Evolutionary conservation across 1,140 invertebrate genomes (phyloP).

Genomic region (Stegodyphus dumicola): DNA sequence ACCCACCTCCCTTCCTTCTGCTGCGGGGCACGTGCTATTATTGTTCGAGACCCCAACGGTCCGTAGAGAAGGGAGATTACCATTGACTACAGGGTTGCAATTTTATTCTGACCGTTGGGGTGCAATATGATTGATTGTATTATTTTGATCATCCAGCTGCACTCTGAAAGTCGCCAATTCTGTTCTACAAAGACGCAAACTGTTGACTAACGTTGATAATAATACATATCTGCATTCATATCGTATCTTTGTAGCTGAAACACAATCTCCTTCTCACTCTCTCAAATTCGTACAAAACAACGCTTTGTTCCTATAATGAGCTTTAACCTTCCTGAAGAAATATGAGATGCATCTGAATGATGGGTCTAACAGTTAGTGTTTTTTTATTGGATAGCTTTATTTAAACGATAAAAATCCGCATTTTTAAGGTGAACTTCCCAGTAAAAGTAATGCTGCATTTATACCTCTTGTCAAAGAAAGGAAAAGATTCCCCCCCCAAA

Average conservation of each 20-base stretch:
- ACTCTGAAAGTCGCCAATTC: slow-evolving; percentile 21
- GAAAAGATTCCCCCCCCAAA: no score
- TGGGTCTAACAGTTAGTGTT: no score
- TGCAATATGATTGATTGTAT: slow-evolving; percentile 49
- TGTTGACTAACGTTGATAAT: neutral
- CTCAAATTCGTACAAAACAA: neutral
- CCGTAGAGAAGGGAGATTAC: slow-evolving; percentile 10
- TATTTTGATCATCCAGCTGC: slow-evolving; percentile 38
- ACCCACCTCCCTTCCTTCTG: neutral
- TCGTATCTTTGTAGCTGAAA: neutral
- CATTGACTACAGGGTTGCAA: slow-evolving; percentile 48
- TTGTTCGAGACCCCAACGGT: slow-evolving; percentile 45
- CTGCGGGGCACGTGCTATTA: slow-evolving; percentile 40
- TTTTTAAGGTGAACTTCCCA: no score
- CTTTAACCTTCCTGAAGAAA: no score
- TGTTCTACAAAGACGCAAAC: neutral
- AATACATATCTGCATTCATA: neutral
- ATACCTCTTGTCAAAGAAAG: no score
- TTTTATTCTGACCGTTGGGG: slow-evolving; percentile 47
- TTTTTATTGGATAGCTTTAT: no score
- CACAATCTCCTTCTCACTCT: neutral
- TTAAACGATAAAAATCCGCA: no score
- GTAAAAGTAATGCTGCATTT: no score
- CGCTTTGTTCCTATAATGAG: no score
- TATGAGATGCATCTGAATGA: no score